Base-by-base conservation (phyloP, 2,888 invertebrate genomes). In the Ephialtes manifestator region DNA sequence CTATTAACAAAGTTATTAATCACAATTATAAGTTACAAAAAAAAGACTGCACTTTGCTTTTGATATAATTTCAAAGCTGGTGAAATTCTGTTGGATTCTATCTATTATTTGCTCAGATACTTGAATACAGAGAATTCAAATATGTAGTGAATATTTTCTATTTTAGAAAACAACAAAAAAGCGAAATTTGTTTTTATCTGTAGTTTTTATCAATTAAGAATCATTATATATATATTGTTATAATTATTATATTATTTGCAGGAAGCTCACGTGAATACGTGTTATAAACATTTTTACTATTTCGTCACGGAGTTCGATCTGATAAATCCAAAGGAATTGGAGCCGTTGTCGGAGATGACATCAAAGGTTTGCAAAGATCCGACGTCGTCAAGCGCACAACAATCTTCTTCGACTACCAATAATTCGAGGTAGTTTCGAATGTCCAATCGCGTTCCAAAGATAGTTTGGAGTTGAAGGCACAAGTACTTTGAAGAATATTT, bases 261-360 rank as follows among this genome's bases (percentile, higher is more conserved):
- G 97, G 98, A 98, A 94, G 98, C 98, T 20, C 98, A 98, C 92
- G 97, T 98, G 0, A 98, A 98, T 94, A 98, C 98, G 0, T 98
- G 98, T 93, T 98, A 98, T 95, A 98, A 98, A 93, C 98, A 98
- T 94, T 98, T 98, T 94, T 98, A 97, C 93, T 98, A 97, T 93
- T 98, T 99, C 94, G 97, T 98, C 24, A 96, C 96, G 67, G 98
- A 98, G 94, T 98, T 98, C 92, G 97, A 97, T 91, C 95, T 98
- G 89, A 96, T 99, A 65, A 97, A 97, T 88, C 94, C 95, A 46
- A 97, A 97, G 93, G 98, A 98, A 94, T 94, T 98, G 88, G 98
- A 98, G 93, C 98, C 98, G 0, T 94, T 98, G 87, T 95, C 95
- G 20, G 97, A 97, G 94, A 97, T 97, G 97, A 97, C 97, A 10